Base-by-base conservation (phyloP, 1,140 invertebrate species). In the Zaprionus ornatus region DNA sequence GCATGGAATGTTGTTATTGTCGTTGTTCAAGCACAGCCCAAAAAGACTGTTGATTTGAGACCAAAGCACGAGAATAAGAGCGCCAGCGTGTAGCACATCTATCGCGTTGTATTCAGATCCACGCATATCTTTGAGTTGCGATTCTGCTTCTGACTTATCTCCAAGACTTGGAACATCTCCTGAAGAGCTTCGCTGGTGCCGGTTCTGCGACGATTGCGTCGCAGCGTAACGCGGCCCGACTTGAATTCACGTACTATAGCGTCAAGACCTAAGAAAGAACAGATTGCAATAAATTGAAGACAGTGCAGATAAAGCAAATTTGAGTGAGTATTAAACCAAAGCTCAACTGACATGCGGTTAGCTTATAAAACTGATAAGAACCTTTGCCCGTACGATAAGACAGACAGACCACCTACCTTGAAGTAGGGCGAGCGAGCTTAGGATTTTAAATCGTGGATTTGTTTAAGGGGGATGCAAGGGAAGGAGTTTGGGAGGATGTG, bases 141-240 rank as follows among this genome's bases (percentile, higher is more conserved):
- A 73, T 92, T 92, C 77, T 92, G 91, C 71, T 92, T 91, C 64
- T 91, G 90, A 76, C 86, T 92, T 81, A 91, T 91, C 80, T 92
- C 92, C 62, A 92, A 61, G 17, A 91, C 80, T 80, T 92, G 79
- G 84, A 92, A 92, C 91, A 92, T 92, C 79, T 92, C 91, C 68
- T 92, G 80, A 1, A 92, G 78, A 37, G 91, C 90, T 70, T 88
- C 90, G 75, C 91, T 92, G 52, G 91, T 91, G 40, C 77, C 75
- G 23, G 91, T 91, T 37, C 79, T 83, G 60, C 91, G 84, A 45
- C 82, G 82, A 68, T 88, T 87, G 54, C 85, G 88, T 15, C 92
- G 77, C 50, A 92, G 66, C 9, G 92, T 92, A n/a, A 92, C 92
- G 27, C 80, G 85, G 25, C 92, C 91, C 56, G 90, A 92, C 72